phyloP scores from a whole-genome alignment of 2,797 vertebrate species.

The Loriculus beryllinus region DNA sequence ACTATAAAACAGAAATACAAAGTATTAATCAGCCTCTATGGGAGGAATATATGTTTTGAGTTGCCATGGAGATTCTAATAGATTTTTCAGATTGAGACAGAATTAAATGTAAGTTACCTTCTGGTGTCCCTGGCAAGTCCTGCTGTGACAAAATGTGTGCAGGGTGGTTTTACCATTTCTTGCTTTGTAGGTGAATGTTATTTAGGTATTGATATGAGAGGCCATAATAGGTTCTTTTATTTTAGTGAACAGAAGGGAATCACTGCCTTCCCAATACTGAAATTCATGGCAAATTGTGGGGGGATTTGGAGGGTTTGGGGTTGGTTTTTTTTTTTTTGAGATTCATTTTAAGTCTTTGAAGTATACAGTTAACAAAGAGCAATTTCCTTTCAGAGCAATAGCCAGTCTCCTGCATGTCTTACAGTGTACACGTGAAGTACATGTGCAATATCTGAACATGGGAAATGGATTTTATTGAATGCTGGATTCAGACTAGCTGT shows the following conservation, averaged over 20 bases:
- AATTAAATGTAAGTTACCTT: conserved; percentile 35
- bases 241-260: background rate
- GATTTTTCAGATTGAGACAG: background rate
- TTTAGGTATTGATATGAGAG: background rate
- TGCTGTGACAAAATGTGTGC: background rate
- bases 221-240: background rate
- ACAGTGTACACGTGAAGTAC: background rate
- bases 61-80: conserved; percentile 43
- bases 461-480: background rate
- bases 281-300: background rate
- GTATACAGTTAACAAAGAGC: background rate
- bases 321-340: background rate
- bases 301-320: background rate
- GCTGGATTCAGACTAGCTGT: background rate
- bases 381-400: background rate
- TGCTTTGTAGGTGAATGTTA: background rate
- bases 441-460: background rate
- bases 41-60: background rate
- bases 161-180: background rate
- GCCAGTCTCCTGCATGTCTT: background rate
- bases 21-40: background rate
- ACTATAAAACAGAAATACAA: background rate
- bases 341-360: background rate
- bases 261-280: background rate
- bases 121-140: conserved; percentile 36